These are phyloP conservation scores for Myotis brandtii DNA, from an alignment of 2,113 vertebrate genomes.

Conservation along the genomic window DNA sequence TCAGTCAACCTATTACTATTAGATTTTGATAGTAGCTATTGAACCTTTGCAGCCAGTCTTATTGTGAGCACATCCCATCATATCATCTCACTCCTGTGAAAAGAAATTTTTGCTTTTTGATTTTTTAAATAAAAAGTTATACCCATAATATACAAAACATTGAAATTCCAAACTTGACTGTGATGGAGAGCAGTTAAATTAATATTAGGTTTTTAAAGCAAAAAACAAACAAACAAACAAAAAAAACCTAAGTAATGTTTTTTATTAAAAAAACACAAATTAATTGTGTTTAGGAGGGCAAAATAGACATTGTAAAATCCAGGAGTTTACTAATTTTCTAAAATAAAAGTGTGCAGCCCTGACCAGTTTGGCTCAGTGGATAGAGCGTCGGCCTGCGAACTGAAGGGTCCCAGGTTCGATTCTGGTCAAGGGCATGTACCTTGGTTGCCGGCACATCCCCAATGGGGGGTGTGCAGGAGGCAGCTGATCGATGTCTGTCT, in stretches of 20 bases:
- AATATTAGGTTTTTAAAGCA: not conserved
- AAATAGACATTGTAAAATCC: slow-evolving; percentile 41
- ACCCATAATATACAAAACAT: slow-evolving; percentile 10
- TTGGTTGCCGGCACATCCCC: too few relatives aligned
- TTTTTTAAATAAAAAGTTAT: slow-evolving; percentile 60
- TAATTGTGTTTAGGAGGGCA: not conserved
- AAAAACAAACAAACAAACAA: not conserved
- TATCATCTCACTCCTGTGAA: not conserved
- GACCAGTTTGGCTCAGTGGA: too few relatives aligned
- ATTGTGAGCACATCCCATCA: not conserved
- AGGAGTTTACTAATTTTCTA: not conserved
- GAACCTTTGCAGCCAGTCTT: slow-evolving; percentile 41
- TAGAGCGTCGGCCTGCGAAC: too few relatives aligned
- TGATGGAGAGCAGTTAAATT: slow-evolving; percentile 47
- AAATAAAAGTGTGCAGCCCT: not conserved
- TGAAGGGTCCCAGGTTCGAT: too few relatives aligned
- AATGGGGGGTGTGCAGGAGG: too few relatives aligned
- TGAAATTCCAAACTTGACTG: slow-evolving; percentile 33
- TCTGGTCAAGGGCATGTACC: too few relatives aligned
- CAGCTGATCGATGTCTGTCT: too few relatives aligned
- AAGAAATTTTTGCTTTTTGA: slow-evolving; percentile 35
- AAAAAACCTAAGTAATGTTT: not conserved
- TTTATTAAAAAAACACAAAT: not conserved
- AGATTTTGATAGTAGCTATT: slow-evolving; percentile 14
- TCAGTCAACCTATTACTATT: slow-evolving; percentile 34